Conservation (phyloP, 1,140 invertebrate genomes). For the Fopius arisanus region DNA sequence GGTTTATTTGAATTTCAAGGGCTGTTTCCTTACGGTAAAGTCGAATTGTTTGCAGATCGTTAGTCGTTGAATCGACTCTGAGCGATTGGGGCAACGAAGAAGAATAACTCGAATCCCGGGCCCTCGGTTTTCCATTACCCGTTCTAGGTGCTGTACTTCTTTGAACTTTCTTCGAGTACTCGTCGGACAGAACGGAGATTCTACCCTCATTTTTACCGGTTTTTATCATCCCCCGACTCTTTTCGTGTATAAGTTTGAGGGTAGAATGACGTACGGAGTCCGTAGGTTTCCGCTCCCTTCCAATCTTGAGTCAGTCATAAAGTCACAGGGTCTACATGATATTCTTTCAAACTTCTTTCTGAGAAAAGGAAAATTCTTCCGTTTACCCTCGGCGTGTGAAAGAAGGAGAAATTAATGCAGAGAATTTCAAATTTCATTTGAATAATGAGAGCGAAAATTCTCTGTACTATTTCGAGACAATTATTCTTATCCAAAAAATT, state of each 20-base stretch:
- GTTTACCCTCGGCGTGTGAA: neutral
- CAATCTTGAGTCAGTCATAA: neutral
- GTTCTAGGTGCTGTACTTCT: neutral
- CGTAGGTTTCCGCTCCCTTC: neutral
- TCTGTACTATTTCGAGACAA: no score
- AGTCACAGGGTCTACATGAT: conserved; percentile 5
- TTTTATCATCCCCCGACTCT: neutral
- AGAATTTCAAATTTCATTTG: neutral
- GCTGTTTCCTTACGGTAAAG: no score
- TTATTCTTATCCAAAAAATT: no score
- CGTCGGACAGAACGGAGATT: neutral
- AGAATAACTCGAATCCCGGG: neutral
- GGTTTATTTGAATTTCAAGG: no score
- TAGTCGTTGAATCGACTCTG: conserved; percentile 2
- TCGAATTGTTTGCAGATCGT: conserved; percentile 2
- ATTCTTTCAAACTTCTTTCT: neutral
- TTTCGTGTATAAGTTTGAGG: neutral
- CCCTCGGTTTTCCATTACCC: neutral
- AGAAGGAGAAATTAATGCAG: neutral
- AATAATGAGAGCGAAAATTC: no score
- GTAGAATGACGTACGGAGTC: neutral
- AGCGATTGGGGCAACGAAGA: neutral
- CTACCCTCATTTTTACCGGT: neutral
- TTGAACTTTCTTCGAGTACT: conserved; percentile 1
- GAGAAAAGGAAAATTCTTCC: neutral